Percentiles rank a stretch among this genome's conserved stretches.
Evolutionary conservation across 2,113 vertebrate species (phyloP).

Genomic region (Corythaixoides concolor): DNA sequence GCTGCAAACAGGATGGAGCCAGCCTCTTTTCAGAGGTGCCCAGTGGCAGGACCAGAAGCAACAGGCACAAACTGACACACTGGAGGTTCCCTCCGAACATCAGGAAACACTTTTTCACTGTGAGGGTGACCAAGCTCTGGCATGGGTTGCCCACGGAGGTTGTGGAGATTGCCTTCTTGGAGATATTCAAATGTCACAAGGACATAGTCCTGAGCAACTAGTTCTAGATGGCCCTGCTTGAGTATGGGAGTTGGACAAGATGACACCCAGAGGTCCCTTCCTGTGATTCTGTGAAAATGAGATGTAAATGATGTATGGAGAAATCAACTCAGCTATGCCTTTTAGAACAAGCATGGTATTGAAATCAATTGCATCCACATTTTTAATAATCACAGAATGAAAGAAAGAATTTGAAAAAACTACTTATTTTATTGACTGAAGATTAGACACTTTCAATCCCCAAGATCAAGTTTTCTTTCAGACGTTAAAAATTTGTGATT

Average conservation of each 20-base stretch:
- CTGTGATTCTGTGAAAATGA: neutral
- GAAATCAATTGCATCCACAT: neutral
- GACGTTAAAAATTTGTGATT: neutral
- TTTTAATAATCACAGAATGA: neutral
- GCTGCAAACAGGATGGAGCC: neutral
- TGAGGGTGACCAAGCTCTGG: neutral
- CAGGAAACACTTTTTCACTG: neutral
- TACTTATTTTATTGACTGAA: neutral
- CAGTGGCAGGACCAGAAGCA: neutral
- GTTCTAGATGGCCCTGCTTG: neutral
- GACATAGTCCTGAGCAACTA: neutral
- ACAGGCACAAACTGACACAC: neutral
- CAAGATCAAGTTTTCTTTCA: neutral
- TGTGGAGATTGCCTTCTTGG: neutral
- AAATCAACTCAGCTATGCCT: neutral
- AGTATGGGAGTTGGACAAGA: neutral
- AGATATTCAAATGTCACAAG: neutral
- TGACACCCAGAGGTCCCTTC: neutral
- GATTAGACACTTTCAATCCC: too few relatives aligned
- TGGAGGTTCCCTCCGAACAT: neutral
- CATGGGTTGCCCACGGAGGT: neutral
- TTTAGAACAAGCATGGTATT: neutral
- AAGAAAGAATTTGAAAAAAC: neutral
- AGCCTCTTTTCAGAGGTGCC: neutral
- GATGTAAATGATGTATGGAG: neutral